phyloP scores from a whole-genome alignment of 2,113 vertebrate genomes.

The Phaetusa simplex region DNA sequence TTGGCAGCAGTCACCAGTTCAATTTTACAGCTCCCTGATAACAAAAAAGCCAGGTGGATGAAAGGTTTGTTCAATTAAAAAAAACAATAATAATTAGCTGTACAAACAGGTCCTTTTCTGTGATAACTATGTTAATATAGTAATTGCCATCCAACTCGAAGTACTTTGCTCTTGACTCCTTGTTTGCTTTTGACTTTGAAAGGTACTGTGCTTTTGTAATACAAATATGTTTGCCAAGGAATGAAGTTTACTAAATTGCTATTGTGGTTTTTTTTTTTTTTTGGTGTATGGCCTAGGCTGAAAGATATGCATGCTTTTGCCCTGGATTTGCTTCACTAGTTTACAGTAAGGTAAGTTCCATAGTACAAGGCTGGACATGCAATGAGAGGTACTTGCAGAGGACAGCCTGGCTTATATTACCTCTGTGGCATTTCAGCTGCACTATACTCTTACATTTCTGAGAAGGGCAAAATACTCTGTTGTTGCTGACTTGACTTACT shows the following conservation, averaged over 20 bases:
- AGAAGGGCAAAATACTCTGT: background rate
- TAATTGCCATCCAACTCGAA: background rate
- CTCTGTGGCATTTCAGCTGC: background rate
- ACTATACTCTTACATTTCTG: background rate
- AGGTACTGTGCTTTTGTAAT: background rate
- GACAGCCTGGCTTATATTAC: background rate
- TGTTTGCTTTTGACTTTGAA: conserved; percentile 41
- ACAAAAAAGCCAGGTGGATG: background rate
- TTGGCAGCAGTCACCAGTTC: background rate
- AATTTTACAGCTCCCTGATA: background rate
- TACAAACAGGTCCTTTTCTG: background rate
- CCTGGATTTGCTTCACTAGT: background rate
- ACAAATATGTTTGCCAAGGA: background rate
- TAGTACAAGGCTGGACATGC: conserved; percentile 2
- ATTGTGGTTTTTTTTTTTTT: background rate
- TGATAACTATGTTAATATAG: background rate
- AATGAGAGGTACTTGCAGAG: background rate
- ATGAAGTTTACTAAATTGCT: background rate
- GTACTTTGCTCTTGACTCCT: background rate
- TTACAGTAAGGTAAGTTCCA: background rate
- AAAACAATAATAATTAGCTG: background rate
- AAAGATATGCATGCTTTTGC: background rate
- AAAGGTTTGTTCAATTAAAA: background rate
- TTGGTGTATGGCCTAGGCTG: background rate
- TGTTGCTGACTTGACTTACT: conserved; percentile 72